Base-by-base conservation (phyloP, 2,113 vertebrate species). In the Fregata magnificens region DNA sequence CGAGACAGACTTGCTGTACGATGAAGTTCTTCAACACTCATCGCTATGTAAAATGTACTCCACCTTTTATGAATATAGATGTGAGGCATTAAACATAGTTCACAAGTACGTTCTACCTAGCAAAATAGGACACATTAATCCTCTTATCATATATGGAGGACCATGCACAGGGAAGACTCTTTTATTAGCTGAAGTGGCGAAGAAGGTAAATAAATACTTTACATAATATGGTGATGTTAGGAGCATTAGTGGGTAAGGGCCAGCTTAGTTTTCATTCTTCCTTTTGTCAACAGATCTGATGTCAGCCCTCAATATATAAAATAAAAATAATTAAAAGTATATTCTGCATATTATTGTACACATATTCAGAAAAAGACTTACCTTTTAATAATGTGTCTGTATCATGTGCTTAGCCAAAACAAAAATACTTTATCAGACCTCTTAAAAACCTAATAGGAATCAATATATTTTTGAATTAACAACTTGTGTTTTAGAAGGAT, bases 91-190 rank as follows among this genome's bases (percentile, higher is more conserved):
- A 96, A 99, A 99, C 97, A 98, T 98, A n/a, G 95, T 99, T 69
- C 99, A 99, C 63, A 99, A 99, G 90, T 99, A 99, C n/a, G 36
- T 99, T 49, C 97, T 99, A 84, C 99, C 99, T 3, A 99, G 98
- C 86, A 99, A 99, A 98, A 95, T 97, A 36, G 99, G 99, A 84
- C 98, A 99, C 74, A 97, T 99, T 97, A 99, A 98, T 93, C 99
- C 99, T 45, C 98, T 99, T 52, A 98, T 99, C 94, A 82, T 99
- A 86, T 99, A 98, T 4, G 99, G 99, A n/a, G 99, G 99, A 72
- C 99, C 99, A 1, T 99, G 99, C 97, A 99, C 99, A 6, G 99
- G 99, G 83, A 99, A 99, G 98, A 99, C 99, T 1, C 98, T 99
- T 90, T 96, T 99, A 94, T 97, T 99, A 59, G 99, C 99, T 2